Evolutionary conservation across 2,797 vertebrate genomes (phyloP).

Genomic region (Phataginus tricuspis): DNA sequence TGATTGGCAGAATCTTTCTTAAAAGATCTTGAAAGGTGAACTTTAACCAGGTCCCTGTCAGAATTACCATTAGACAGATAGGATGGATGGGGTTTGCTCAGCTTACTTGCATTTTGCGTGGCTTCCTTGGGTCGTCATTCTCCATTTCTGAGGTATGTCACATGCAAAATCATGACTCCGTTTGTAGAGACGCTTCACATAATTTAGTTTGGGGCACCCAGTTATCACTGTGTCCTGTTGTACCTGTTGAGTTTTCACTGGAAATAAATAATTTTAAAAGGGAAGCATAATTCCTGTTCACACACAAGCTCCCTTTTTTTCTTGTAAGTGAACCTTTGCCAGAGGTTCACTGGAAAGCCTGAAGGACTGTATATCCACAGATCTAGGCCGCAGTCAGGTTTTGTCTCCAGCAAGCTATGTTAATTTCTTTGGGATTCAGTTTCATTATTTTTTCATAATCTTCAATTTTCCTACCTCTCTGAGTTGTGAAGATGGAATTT

Average conservation of each 20-base stretch:
- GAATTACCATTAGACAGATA: not conserved
- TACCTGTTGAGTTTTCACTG: too few species aligned
- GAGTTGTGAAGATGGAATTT: not conserved
- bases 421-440: not conserved
- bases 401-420: not conserved
- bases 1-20: slow-evolving; percentile 47
- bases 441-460: not conserved
- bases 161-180: rapidly evolving
- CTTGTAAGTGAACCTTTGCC: not conserved
- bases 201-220: not conserved
- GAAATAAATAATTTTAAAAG: not conserved
- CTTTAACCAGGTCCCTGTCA: not conserved
- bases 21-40: not conserved
- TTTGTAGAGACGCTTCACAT: not conserved
- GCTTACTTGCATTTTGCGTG: not conserved
- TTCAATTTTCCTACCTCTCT: not conserved
- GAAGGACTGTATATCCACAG: rapidly evolving
- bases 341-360: rapidly evolving
- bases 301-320: rapidly evolving
- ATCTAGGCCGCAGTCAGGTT: not conserved
- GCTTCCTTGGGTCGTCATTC: rapidly evolving
- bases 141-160: rapidly evolving
- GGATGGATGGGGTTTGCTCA: not conserved
- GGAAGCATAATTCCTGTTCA: not conserved
- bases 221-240: not conserved